Percentiles rank a stretch among this genome's conserved stretches.
Evolutionary conservation across 2,888 invertebrate genomes (phyloP).

Genomic region (Agrochola lota): DNA sequence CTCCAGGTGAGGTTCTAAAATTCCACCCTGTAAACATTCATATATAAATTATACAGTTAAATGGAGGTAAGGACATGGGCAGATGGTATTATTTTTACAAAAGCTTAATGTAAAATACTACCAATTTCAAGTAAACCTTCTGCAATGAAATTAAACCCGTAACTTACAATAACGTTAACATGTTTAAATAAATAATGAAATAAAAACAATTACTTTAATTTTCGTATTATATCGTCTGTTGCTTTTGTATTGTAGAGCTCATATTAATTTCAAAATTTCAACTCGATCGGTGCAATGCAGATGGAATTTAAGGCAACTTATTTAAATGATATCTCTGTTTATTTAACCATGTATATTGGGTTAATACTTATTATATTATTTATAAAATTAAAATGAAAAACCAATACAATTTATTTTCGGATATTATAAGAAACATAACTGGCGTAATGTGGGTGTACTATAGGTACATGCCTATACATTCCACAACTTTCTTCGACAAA

Average conservation of each 20-base stretch:
- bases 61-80: neutral
- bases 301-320: neutral
- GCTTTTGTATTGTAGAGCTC: neutral
- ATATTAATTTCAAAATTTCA: slow-evolving; percentile 13
- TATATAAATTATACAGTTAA: neutral
- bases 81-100: slow-evolving; percentile 2
- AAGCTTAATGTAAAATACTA: neutral
- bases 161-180: neutral
- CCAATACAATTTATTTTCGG: neutral
- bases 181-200: slow-evolving; percentile 28
- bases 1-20: no score
- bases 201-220: slow-evolving; percentile 29
- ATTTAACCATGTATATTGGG: neutral
- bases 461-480: no score
- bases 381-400: neutral
- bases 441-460: neutral
- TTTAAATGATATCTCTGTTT: neutral
- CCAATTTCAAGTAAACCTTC: slow-evolving; percentile 14
- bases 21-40: no score
- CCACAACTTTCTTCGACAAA: no score
- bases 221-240: slow-evolving; percentile 3
- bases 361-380: neutral
- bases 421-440: neutral
- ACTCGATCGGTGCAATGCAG: neutral
- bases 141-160: slow-evolving; percentile 1